Evolutionary conservation across 2,113 vertebrate genomes (phyloP), one percentile per base, ranked within the genome.

Genomic region (Parotia lawesii): DNA sequence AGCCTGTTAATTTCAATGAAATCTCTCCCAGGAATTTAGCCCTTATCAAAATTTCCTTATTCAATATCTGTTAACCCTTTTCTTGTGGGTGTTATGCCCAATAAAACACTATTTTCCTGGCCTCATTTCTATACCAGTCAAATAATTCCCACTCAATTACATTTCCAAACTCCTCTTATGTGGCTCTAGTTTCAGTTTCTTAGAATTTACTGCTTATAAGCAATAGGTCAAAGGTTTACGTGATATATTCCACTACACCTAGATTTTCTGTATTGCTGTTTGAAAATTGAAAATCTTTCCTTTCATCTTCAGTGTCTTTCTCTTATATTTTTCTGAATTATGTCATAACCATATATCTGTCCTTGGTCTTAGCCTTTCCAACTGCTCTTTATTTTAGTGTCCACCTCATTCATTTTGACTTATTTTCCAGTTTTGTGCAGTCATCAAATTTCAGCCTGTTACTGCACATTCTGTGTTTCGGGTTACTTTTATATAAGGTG

Each of bases 381-480:
- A 93, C 65, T 90, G 85, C 83, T 96, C 71, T 96, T 85, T 96
- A 83, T 89, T 96, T 95, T 94, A 94, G 79, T 92, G 93, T 67
- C 91, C 82, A 93, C 17, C 61, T 92, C 70, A 77, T 86, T 90
- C 89, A 86, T 96, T 96, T 96, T 97, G 94, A 95, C 95, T 95
- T 94, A 96, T 93, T 94, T 94, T 94, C 77, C 87, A 92, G 91
- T 94, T 95, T 92, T 94, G 95, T 96, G 60, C 73, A 94, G 79
- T 97, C 96, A 97, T 97, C 95, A 96, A 69, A 94, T 96, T 96
- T 96, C 83, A 87, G 72, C 71, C 67, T 82, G 62, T 89, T 93
- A 95, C 42, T 86, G 92, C 82, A 95, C 91, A 95, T 93, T 91
- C 70, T 85, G 65, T 91, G 65, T 96, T 96, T 86, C 75, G 45